Evolutionary conservation across 2,888 invertebrate species (phyloP).

Genomic region (Lasioglossum lativentre): DNA sequence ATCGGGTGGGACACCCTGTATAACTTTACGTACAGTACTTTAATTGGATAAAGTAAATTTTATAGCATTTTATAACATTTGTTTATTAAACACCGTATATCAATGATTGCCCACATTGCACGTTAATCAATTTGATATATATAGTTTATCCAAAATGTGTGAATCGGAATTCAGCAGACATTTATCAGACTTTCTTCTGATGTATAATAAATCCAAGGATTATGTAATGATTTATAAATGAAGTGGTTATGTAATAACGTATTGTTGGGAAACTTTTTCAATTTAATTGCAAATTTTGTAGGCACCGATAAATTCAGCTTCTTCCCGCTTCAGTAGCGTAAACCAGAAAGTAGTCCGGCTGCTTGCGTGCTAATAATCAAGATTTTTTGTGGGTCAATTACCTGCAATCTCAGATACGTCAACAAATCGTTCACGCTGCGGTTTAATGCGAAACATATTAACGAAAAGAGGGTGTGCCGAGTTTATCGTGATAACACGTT

Average conservation of each 20-base stretch:
- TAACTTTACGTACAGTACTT: not conserved
- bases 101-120: no score
- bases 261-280: not conserved
- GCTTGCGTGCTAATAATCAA: conserved; percentile 28
- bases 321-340: not conserved
- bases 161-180: not conserved
- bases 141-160: no score
- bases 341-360: not conserved
- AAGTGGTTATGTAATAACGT: not conserved
- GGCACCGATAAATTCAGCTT: not conserved
- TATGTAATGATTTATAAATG: not conserved
- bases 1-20: no score
- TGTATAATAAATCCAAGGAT: not conserved
- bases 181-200: not conserved
- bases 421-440: conserved; percentile 9
- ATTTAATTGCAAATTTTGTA: not conserved
- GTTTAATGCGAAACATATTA: not conserved
- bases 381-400: conserved; percentile 19
- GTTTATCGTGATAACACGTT: not conserved
- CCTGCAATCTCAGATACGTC: conserved; percentile 23
- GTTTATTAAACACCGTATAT: not conserved
- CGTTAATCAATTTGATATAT: no score
- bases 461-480: not conserved
- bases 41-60: not conserved
- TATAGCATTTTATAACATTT: not conserved